These are phyloP conservation scores for Cyphomyrus plagiostoma DNA, from an alignment of 2,113 vertebrate species.

Conservation along the genomic window DNA sequence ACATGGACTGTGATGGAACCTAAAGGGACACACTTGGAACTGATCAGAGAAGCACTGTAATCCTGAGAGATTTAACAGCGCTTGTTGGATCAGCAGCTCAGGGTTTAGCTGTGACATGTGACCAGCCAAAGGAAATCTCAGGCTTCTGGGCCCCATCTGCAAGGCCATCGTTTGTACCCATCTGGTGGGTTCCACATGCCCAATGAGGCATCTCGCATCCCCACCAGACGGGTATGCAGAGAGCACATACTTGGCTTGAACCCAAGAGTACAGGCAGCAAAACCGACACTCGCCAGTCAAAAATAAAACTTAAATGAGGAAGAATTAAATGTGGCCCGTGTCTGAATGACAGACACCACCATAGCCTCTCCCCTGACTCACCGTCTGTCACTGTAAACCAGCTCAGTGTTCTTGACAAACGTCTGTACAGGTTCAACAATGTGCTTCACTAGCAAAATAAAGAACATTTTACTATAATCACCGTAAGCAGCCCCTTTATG, in stretches of 20 bases:
- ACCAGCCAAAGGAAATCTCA: not conserved
- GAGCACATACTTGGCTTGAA: not conserved
- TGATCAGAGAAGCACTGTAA: not conserved
- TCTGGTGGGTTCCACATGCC: not conserved
- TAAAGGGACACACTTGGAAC: not conserved
- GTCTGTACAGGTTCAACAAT: not conserved
- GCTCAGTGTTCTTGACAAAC: slow-evolving; percentile 3
- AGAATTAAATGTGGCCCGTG: not conserved
- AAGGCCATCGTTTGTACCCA: not conserved
- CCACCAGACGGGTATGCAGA: not conserved
- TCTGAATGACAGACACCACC: not conserved
- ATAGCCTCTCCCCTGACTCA: not conserved
- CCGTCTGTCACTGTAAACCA: not conserved
- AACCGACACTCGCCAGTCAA: not conserved
- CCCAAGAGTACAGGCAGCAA: slow-evolving; percentile 7
- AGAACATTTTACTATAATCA: slow-evolving; percentile 2
- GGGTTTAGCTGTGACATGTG: not conserved
- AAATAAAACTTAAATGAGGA: not conserved
- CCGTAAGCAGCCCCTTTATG: not conserved
- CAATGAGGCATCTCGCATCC: not conserved
- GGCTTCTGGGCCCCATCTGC: not conserved
- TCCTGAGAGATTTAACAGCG: not conserved
- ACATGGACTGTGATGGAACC: not conserved
- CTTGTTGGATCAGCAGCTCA: not conserved
- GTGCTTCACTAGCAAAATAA: slow-evolving; percentile 9